phyloP scores from a whole-genome alignment of 2,888 invertebrate genomes.

The Sarcophaga subvicina region DNA sequence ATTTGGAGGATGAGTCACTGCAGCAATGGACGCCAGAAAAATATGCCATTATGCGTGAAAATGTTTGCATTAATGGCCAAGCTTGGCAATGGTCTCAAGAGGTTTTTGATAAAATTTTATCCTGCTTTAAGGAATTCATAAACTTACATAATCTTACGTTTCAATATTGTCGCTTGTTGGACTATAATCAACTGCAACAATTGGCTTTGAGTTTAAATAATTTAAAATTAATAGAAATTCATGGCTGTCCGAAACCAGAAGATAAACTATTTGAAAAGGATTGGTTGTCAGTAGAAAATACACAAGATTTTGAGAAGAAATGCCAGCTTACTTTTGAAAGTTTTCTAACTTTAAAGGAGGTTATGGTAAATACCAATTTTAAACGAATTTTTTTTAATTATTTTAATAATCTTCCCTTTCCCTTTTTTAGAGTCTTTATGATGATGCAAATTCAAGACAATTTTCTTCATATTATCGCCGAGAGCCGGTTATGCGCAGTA shows the following conservation, averaged over 20 bases:
- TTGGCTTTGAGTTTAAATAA: constrained; percentile 8
- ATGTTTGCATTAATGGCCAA: constrained; percentile 65
- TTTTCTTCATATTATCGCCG: constrained; percentile 60
- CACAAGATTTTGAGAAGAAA: not conserved
- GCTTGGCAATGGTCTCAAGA: constrained; percentile 63
- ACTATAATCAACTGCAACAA: constrained; percentile 54
- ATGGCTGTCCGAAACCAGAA: constrained; percentile 52
- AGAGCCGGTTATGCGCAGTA: constrained; percentile 63
- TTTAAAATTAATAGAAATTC: constrained; percentile 39
- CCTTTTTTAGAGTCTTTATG: constrained; percentile 46
- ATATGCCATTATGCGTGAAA: constrained; percentile 70
- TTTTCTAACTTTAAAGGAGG: constrained; percentile 47
- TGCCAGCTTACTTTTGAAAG: constrained; percentile 59
- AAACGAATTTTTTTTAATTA: too few species aligned
- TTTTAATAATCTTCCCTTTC: not conserved
- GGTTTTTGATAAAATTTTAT: constrained; percentile 50
- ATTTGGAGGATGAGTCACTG: constrained; percentile 64
- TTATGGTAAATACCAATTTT: constrained; percentile 27
- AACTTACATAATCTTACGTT: constrained; percentile 39
- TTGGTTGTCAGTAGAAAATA: constrained; percentile 32
- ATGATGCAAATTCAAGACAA: constrained; percentile 48
- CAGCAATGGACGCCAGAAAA: constrained; percentile 46
- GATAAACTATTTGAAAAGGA: constrained; percentile 39
- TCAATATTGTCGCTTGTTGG: constrained; percentile 56
- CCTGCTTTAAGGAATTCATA: constrained; percentile 41